Conservation (phyloP, 2,797 vertebrate species). For the Hippocampus kuda region DNA sequence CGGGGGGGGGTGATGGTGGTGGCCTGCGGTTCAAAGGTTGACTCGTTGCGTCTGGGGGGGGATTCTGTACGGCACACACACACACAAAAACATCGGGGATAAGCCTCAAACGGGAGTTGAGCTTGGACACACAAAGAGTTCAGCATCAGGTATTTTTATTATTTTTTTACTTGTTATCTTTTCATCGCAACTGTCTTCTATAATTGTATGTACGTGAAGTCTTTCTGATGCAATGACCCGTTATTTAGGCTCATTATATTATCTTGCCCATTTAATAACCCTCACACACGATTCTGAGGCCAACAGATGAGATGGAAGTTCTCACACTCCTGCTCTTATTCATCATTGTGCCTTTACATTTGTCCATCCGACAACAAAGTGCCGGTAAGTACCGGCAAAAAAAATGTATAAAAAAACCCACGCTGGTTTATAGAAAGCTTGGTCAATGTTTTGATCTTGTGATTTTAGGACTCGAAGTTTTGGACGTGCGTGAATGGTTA, state of each 20-base stretch:
- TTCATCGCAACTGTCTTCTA: too few relatives aligned
- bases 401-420: neutral
- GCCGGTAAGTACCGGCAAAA: slow-evolving; percentile 37
- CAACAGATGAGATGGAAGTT: slow-evolving; percentile 52
- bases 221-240: neutral
- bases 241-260: neutral
- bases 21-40: slow-evolving; percentile 36
- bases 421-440: neutral
- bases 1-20: neutral
- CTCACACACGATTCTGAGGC: neutral
- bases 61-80: slow-evolving; percentile 6
- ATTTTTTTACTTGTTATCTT: slow-evolving; percentile 5
- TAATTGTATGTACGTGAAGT: neutral
- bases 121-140: slow-evolving; percentile 19
- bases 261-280: neutral
- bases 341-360: slow-evolving; percentile 32
- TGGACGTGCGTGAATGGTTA: neutral
- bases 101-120: slow-evolving; percentile 18
- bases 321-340: slow-evolving; percentile 40
- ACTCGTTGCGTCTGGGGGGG: slow-evolving; percentile 16
- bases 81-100: slow-evolving; percentile 11
- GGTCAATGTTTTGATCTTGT: neutral
- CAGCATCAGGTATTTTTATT: slow-evolving; percentile 37
- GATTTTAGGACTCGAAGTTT: neutral
- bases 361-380: slow-evolving; percentile 40